Evolutionary conservation across 2,113 vertebrate species (phyloP), one percentile per base, ranked within the genome.

Genomic region (Beaufortia kweichowensis): DNA sequence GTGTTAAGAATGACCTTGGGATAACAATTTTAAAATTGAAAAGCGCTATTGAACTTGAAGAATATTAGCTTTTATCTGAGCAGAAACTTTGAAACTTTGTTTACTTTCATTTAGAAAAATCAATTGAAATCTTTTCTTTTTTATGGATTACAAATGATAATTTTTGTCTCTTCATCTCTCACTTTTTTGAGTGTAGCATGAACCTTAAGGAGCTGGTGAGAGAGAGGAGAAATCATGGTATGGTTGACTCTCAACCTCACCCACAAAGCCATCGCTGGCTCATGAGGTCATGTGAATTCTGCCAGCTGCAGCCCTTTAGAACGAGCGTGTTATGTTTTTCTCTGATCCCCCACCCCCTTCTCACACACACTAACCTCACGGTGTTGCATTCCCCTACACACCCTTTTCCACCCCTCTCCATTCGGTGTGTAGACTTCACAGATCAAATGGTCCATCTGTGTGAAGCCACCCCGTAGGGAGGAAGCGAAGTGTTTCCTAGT

Each of bases 281-380:
- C 35, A 76, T 86, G 84, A 86, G 84, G 82, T 86, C 83, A 85
- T 86, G 86, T 81, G 83, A 87, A 86, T 66, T 75, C 77, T 84
- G 66, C 77, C 86, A 85, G 83, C 83, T 85, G 85, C 80, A 74
- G 78, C 76, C 74, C 70, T 62, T 75, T 67, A 67, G 48, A 67
- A 75, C 55, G 68, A 68, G 61, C 76, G 73, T 56, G 41, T 60
- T 60, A 70, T 71, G 29, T 71, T 73, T 31, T 78, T 61, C 50
- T 61, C 39, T 55, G 46, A 56, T 63, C 71, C 69, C 70, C 61
- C 55, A 71, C 35, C 50, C 75, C 56, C 56, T 39, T 63, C 79
- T 41, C 75, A 43, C 75, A 78, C 69, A 78, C 57, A 67, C 26
- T 56, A 57, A 65, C 75, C 78, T 78, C 76, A 67, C 75, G 69